phyloP scores from a whole-genome alignment of 2,797 vertebrate genomes.

The Peromyscus melanophrys region DNA sequence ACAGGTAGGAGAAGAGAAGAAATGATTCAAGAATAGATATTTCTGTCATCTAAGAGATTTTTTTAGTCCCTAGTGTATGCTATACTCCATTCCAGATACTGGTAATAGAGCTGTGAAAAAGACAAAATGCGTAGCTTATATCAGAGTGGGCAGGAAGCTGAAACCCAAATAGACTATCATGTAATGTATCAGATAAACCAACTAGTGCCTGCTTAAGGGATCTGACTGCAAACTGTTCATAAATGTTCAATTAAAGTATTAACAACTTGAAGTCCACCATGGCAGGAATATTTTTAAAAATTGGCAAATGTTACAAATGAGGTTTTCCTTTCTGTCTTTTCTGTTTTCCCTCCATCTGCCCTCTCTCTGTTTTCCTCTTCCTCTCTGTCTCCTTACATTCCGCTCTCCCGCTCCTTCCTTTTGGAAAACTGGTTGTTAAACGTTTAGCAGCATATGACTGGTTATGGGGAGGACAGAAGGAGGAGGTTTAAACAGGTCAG shows the following conservation, averaged over 20 bases:
- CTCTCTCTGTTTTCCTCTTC: not conserved
- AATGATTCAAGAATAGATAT: conserved; percentile 15
- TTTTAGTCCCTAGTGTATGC: not conserved
- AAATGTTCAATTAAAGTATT: conserved; percentile 6
- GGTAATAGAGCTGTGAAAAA: not conserved
- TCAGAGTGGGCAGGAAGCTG: not conserved
- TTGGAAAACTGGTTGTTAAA: not conserved
- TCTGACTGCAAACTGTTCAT: not conserved
- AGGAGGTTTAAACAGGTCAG: not conserved
- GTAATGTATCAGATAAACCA: not conserved
- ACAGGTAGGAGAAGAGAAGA: not conserved
- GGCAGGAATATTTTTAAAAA: conserved; percentile 7
- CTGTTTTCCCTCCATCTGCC: no score
- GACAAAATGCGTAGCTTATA: conserved; percentile 38
- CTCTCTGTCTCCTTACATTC: not conserved
- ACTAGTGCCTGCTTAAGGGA: not conserved
- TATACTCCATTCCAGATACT: not conserved
- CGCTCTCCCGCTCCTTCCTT: not conserved
- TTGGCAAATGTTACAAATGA: not conserved
- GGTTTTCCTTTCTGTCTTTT: not conserved
- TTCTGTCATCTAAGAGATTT: conserved; percentile 50
- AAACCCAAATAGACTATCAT: conserved; percentile 18
- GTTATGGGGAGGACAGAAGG: not conserved
- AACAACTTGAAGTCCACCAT: conserved; percentile 5
- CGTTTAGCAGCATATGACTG: not conserved